Base-by-base conservation (phyloP, 2,888 invertebrate genomes). In the Ormyrus rosae region DNA sequence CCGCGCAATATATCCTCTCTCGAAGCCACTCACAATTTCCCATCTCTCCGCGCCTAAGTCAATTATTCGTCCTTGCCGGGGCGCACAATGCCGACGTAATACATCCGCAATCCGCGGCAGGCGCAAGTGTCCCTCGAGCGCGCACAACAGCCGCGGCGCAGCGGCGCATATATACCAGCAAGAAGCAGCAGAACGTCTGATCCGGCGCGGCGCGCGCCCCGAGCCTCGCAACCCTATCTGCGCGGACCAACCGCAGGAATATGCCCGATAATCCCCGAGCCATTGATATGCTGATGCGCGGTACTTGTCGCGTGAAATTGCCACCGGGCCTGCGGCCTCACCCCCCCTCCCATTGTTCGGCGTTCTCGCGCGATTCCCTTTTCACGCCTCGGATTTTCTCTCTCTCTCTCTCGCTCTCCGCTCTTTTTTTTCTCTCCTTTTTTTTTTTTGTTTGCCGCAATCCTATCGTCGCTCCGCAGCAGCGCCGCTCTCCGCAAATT, bases 281-380 rank as follows among this genome's bases (percentile, higher is more conserved):
- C 86, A 90, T 91, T 91, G 90, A 91, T 91, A 91, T 91, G 90
- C 90, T 91, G 90, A 91, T 91, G 88, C 82, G 84, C 86, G 86
- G 88, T 88, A 91, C 90, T 89, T 90, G 90, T 91, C 90, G 89
- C 90, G 89, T 90, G 90, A 91, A 91, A 91, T 90, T 91, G 90
- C 89, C 89, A 90, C 87, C 88, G 88, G 88, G 88, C 87, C 85
- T 86, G 87, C 86, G 89, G 87, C 88, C 19, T 19, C 19, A 3
- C 34, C 34, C 34, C 34, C 34, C 3, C 34, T 3, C 34, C 34
- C 34, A 63, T 72, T 76, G 76, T 81, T 71, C 71, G 64, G 60
- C 34, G 53, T 58, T 9, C 13, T 51, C 63, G 45, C 9, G 19
- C 70, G 13, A 34, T 55, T 56, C 19, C 72, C 13, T 45, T 5